Evolutionary conservation across 2,797 vertebrate species (phyloP), one percentile per base, ranked within the genome.

Genomic region (Anisognathus igniventris): DNA sequence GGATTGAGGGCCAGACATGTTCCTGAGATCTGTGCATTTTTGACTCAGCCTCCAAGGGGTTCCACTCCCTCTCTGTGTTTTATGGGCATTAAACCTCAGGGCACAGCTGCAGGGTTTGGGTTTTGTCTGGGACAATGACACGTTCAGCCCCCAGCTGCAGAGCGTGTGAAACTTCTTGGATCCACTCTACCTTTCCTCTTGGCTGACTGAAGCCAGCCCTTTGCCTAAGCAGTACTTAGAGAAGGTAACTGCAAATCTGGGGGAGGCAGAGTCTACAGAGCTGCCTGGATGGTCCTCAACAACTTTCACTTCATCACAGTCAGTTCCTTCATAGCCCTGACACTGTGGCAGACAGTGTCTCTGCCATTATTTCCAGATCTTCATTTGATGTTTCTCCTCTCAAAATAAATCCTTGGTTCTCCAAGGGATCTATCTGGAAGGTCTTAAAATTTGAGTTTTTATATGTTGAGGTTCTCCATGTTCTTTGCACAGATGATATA

Each of bases 261-360:
- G 39, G 40, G 40, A 50, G 39, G 67, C 23, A 44, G 27, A 65
- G 66, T 30, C 24, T 61, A 35, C 75, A 27, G 84, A 64, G 20
- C 35, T n/a, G 31, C 50, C 39, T 14, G 30, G 45, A 25, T 35
- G 27, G 21, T 54, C 51, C 40, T 33, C 62, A 16, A 35, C 27
- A 19, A 1, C 24, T 54, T 81, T 51, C 45, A 47, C 23, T 84
- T 94, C 48, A 22, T 10, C 58, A 51, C 85, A 97, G 25, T 90
- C 53, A 14, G 18, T 74, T 40, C 98, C 98, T 70, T 95, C 77
- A n/a, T 98, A 98, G 28, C 97, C 98, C 89, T 98, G 96, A 37
- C 98, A 99, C 98, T 98, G 83, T 98, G 98, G 81, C 98, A 99
- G 72, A 80, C 95, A 75, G 98, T 86, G 95, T 97, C 72, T 98